Base-by-base conservation (phyloP, 2,888 invertebrate species). In the Acanthosepion esculentum region DNA sequence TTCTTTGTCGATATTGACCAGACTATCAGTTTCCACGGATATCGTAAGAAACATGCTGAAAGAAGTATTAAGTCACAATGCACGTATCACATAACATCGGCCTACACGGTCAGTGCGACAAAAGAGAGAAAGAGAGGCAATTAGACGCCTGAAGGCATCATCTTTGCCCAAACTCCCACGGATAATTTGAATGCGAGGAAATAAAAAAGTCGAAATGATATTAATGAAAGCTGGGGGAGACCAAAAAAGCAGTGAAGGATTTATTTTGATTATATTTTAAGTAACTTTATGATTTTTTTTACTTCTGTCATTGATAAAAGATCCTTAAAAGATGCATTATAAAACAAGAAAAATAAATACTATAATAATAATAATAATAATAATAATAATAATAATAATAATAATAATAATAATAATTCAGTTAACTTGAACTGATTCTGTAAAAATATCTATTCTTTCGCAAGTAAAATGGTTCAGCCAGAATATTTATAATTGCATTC, bases 21-120 rank as follows among this genome's bases (percentile, higher is more conserved):
- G 78, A 78, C 78, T 78, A 78, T 78, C 78, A 78, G 78, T 78
- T 78, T 78, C 78, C 78, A 78, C 78, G 78, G 78, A 78, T n/a
- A 78, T 33, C n/a, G 2, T 78, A n/a, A n/a, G 78, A 33, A n/a
- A 2, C n/a, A 78, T 15, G 5, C 78, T 5, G 78, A 59, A 59
- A 59, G 59, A 20, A 78, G n/a, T n/a, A 78, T 78, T 78, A n/a
- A n/a, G 78, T 78, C 78, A 78, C 78, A 78, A 78, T 78, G n/a
- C n/a, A 18, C 2, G 78, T 78, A 78, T 78, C 78, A 78, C 20
- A 78, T 78, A 33, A 78, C 78, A 78, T n/a, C n/a, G 78, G n/a
- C 78, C 78, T 4, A 33, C n/a, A 23, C 78, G 29, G 78, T n/a
- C 12, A 78, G 1, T 78, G 29, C n/a, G 1, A 78, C n/a, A 12